Evolutionary conservation across 2,888 invertebrate genomes (phyloP).

Genomic region (Julus scandinavius): DNA sequence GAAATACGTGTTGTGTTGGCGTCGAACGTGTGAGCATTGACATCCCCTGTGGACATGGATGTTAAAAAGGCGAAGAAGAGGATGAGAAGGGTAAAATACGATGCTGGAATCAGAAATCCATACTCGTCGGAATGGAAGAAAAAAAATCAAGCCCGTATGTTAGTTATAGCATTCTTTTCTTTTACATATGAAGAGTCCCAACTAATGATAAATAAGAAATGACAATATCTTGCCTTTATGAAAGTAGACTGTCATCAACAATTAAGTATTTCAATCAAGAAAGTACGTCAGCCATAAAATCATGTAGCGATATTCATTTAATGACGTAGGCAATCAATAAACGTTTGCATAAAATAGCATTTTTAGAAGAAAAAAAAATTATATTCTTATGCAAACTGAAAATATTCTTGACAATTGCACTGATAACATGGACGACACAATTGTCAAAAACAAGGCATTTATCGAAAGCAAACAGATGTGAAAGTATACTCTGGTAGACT

Average conservation of each 20-base stretch:
- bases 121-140: not conserved
- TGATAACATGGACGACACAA: too few species aligned
- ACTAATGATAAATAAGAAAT: not conserved
- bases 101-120: conserved; percentile 30
- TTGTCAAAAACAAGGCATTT: too few species aligned
- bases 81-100: not conserved
- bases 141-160: not conserved
- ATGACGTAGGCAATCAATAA: not conserved
- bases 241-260: not conserved
- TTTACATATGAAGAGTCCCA: not conserved
- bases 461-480: too few species aligned
- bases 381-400: too few species aligned
- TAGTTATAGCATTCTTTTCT: not conserved
- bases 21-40: not conserved
- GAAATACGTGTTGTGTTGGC: not conserved
- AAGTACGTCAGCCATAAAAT: not conserved
- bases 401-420: too few species aligned
- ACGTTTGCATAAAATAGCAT: not conserved
- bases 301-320: not conserved
- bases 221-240: not conserved
- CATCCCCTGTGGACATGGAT: not conserved
- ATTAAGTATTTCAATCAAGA: not conserved
- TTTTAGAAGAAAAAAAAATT: too few species aligned
- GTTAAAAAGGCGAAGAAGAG: conserved; percentile 8
- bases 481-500: too few species aligned